Conservation (phyloP, 92 coral and sea anemone genomes). For the Paramuricea clavata region DNA sequence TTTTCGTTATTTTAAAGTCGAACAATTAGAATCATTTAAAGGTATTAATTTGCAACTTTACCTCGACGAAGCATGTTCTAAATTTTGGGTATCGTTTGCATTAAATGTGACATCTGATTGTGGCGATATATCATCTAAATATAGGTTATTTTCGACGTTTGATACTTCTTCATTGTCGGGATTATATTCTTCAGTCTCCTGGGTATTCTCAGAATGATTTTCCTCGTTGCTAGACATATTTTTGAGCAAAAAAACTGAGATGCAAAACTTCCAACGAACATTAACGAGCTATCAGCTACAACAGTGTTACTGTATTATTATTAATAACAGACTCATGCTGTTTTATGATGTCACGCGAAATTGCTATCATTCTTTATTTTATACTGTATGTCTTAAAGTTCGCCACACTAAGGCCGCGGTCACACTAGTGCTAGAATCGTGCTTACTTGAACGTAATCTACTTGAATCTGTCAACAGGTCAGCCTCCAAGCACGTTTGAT, state of each 20-base stretch:
- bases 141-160: not conserved
- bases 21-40: not conserved
- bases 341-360: too few species aligned
- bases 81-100: not conserved
- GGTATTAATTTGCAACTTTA: constrained; percentile 15
- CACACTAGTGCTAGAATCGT: too few species aligned
- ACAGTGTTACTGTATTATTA: too few species aligned
- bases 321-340: too few species aligned
- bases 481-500: too few species aligned
- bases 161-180: constrained; percentile 9
- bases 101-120: not conserved
- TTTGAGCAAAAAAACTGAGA: not conserved
- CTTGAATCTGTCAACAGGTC: too few species aligned
- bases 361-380: too few species aligned
- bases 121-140: constrained; percentile 27
- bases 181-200: not conserved
- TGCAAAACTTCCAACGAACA: not conserved
- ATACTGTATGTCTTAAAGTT: too few species aligned
- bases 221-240: constrained; percentile 39
- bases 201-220: not conserved
- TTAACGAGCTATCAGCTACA: too few species aligned
- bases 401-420: too few species aligned
- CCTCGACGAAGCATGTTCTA: constrained; percentile 15
- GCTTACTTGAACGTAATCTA: too few species aligned
- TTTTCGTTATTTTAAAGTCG: not conserved